phyloP scores from a whole-genome alignment of 2,888 invertebrate species.

The Hedychridium roseum region DNA sequence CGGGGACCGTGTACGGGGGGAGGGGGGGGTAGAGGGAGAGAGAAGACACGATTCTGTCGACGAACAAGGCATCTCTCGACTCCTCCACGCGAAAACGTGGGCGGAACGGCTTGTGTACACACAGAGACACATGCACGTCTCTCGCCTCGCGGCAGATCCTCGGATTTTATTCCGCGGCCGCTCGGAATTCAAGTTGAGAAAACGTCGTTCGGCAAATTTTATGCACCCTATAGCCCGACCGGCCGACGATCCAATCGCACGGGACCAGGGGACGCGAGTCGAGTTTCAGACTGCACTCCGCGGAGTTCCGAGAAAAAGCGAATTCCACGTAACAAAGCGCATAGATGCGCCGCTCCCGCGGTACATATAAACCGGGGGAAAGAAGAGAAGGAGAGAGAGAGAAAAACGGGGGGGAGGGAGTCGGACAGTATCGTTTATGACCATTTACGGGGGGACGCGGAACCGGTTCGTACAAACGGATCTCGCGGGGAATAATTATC shows the following conservation, averaged over 20 bases:
- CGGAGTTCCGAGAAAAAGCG: neutral
- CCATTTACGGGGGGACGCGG: too few relatives aligned
- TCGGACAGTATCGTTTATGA: too few relatives aligned
- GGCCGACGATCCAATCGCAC: neutral
- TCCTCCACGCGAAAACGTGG: constrained; percentile 29
- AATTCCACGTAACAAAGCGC: neutral
- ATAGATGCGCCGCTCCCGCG: neutral
- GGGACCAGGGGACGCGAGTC: neutral
- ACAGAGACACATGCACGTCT: too few relatives aligned
- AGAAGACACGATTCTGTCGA: constrained; percentile 13
- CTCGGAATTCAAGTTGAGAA: constrained; percentile 27
- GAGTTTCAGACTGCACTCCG: too few relatives aligned
- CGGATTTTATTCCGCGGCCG: constrained; percentile 14
- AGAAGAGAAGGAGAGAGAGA: constrained; percentile 1
- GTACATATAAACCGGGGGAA: neutral
- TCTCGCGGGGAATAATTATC: too few relatives aligned
- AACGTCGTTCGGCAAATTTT: constrained; percentile 32
- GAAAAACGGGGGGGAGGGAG: neutral
- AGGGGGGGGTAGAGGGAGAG: too few relatives aligned
- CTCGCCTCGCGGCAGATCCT: constrained; percentile 15
- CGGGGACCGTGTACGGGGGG: neutral
- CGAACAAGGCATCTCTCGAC: constrained; percentile 27
- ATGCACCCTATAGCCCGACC: constrained; percentile 27
- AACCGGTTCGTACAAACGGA: too few relatives aligned
- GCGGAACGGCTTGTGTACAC: constrained; percentile 25